Evolutionary conservation across 2,888 invertebrate species (phyloP).

Genomic region (Apodemia hepburni): DNA sequence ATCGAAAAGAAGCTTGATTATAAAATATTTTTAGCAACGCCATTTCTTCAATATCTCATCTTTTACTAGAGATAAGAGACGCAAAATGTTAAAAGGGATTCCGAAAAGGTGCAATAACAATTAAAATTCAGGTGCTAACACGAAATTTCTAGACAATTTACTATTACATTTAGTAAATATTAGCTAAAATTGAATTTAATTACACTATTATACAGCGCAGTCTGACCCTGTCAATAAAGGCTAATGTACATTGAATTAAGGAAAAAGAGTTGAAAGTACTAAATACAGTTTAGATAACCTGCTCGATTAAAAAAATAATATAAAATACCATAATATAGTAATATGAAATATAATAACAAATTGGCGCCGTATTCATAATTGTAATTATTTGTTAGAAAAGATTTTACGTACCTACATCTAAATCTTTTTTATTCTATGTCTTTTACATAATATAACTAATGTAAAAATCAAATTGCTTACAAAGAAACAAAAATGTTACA

Average conservation of each 20-base stretch:
- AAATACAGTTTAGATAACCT: conserved; percentile 6
- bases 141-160: conserved; percentile 52
- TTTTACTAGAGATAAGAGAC: conserved; percentile 42
- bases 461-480: conserved; percentile 10
- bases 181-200: conserved; percentile 64
- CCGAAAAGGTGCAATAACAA: conserved; percentile 59
- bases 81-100: conserved; percentile 47
- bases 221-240: conserved; percentile 75
- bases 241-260: conserved; percentile 43
- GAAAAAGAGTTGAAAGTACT: conserved; percentile 22
- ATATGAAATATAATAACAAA: conserved; percentile 12
- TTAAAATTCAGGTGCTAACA: conserved; percentile 65
- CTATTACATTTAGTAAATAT: conserved; percentile 65
- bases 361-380: conserved; percentile 3
- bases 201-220: conserved; percentile 65
- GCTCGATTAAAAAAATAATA: conserved; percentile 7
- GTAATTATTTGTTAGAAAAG: not conserved
- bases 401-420: conserved; percentile 8
- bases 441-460: conserved; percentile 18
- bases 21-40: conserved; percentile 39
- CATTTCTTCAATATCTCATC: conserved; percentile 28
- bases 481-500: conserved; percentile 6
- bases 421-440: conserved; percentile 19
- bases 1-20: conserved; percentile 34
- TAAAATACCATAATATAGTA: not conserved